Base-by-base conservation (phyloP, 2,888 invertebrate species). In the Melieria crassipennis region DNA sequence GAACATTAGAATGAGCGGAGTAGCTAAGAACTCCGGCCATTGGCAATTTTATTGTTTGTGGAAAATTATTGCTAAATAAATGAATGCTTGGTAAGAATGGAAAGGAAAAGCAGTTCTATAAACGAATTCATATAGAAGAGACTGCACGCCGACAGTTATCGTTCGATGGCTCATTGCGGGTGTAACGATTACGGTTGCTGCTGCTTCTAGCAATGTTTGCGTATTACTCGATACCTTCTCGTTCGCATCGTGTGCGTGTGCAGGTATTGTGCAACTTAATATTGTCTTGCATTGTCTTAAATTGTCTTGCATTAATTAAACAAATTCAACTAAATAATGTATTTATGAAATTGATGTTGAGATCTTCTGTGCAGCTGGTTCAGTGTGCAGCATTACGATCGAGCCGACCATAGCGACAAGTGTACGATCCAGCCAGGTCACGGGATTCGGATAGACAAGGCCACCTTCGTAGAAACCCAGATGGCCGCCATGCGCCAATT, bases 401-500 rank as follows among this genome's bases (percentile, higher is more conserved):
- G 93, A 92, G 10, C 94, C 94, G 1, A 93, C 91, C 73, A 95
- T 88, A 3, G 95, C 91, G 1, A 96, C 93, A n/a, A 96, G 88
- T 0, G 95, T 92, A 60, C 95, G 91, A 88, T 98, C 97, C 73
- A 97, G 88, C 98, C 98, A 98, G 72, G 96, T 96, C 71, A 96
- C 93, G 0, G 94, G 93, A 83, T 95, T 94, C 0, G 97, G 97
- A 85, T 94, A 93, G 1, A 96, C 83, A 45, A 93, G 87, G 16
- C 96, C 96, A 9, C 96, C 96, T 87, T 98, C 97, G 85, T 96
- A 96, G 87, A 96, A 98, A 30, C 97, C 98, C 76, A 98, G 89
- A 87, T 98, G 98, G 4, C 98, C 98, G 10, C 98, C 98, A 85
- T 97, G 97, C 9, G 94, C 92, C 43, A 96, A 88, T 84, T 95